Base-by-base conservation (phyloP, 30 jellyfish, hydroid and myxozoan genomes). In the Turritopsis rubra region DNA sequence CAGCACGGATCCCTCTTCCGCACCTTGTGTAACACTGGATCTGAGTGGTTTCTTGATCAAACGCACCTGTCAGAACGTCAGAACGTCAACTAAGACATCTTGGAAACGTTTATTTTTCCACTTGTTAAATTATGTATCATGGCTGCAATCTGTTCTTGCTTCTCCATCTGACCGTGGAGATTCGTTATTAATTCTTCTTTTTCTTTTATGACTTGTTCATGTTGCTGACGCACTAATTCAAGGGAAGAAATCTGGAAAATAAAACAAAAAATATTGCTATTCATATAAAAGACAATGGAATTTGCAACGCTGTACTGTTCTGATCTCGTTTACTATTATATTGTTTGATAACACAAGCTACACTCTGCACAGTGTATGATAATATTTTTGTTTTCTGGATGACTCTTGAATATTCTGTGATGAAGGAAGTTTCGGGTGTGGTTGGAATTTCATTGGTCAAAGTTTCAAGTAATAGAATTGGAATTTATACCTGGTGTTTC, bases 101-200 rank as follows among this genome's bases (percentile, higher is more conserved):
- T 82, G 86, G 70, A 16, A 8, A 82, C 85, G 31, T 82, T 82
- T 21, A 91, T 31, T 79, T 87, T 91, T 23, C 97, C 98, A 80
- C 92, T 77, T 53, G 96, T 92, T 54, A 92, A 79, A 82, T 92
- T 92, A 52, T 92, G 96, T 30, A 92, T 92, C 98, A 92, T 92
- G 52, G 98, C 98, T 16, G 96, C 90, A 18, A 92, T 92, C 60
- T 92, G 98, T n/a, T 96, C 71, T n/a, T 92, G 98, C 79, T 92
- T 88, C 17, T 92, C 98, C 29, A 91, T 85, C 26, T 91, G 89
- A 21, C 79, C 80, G 53, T 86, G 88, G 52, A 91, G 84, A 16
- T 86, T 86, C 68, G 83, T n/a, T 7, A 91, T 54, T 21, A 28
- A 18, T 16, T 86, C 90, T 16, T 86, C 96, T 26, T 79, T 86